Evolutionary conservation across 2,797 vertebrate species (phyloP).

Genomic region (Morus bassanus): DNA sequence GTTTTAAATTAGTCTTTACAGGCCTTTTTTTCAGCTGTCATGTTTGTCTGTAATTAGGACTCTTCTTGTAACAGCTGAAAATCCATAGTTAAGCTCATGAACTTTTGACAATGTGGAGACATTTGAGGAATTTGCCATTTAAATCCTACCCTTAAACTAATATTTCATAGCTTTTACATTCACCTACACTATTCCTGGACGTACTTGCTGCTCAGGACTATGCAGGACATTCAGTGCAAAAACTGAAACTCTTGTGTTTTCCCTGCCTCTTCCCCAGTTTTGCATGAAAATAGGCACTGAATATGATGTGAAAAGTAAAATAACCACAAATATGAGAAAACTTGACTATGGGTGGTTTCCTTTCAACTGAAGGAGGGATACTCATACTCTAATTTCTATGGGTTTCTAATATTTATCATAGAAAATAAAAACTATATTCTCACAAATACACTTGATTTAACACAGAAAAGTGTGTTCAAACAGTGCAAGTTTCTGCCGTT

Average conservation of each 20-base stretch:
- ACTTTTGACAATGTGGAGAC: neutral
- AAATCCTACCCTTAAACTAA: neutral
- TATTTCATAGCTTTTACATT: neutral
- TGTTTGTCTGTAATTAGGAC: neutral
- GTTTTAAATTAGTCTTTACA: neutral
- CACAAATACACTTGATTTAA: neutral
- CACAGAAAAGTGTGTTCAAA: neutral
- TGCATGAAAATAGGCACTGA: neutral
- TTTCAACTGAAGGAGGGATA: neutral
- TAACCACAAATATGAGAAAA: neutral
- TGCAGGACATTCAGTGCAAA: neutral
- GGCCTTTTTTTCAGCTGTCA: neutral
- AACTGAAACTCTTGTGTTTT: neutral
- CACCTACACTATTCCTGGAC: neutral
- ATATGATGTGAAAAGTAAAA: neutral
- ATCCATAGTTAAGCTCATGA: neutral
- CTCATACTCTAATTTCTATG: neutral
- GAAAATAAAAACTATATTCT: neutral
- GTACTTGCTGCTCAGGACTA: neutral
- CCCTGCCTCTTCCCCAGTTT: neutral
- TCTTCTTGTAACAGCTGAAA: neutral
- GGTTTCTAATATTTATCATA: neutral
- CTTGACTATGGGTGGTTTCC: accelerated
- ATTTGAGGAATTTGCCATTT: neutral
- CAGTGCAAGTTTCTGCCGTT: neutral